Base-by-base conservation (phyloP, 2,888 invertebrate genomes). In the Rhaphigaster nebulosa region DNA sequence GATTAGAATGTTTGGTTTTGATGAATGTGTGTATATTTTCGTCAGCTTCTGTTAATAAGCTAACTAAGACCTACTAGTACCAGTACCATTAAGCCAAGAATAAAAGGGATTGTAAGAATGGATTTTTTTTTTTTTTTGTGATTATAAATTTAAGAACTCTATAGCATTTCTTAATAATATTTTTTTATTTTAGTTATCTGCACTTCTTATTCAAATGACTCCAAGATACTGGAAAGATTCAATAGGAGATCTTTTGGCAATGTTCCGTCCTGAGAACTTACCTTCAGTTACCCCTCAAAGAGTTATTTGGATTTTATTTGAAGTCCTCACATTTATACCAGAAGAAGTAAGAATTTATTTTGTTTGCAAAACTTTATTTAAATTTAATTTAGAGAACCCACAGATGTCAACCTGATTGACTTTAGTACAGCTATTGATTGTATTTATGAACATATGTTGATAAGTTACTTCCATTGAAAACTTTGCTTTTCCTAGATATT, bases 321-420 rank as follows among this genome's bases (percentile, higher is more conserved):
- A 98, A 94, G 96, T 98, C 70, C 94, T 98, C 29, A 96, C 97
- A 93, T 97, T 97, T 90, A 96, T 98, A 93, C 98, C 98, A 50
- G 97, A 97, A 94, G 98, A 98, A 95, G 98, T 97, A 34, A 50
- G 60, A 41, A 52, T 54, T 34, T 65, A 29, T 29, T 76, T 38
- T 29, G 20, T 76, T 70, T 18, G 0, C 5, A 13, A 34, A 34
- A 1, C 13, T 70, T 23, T 70, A 26, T 56, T 56, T 8, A 60
- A 60, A 26, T n/a, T 60, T 60, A n/a, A n/a, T 60, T 60, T 60
- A 12, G 1, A n/a, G 60, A n/a, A n/a, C n/a, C n/a, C 10, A 1
- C n/a, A n/a, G 12, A n/a, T 23, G 5, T 1, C 2, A 5, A 10
- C 26, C 26, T 23, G n/a, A 10, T n/a, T 60, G 1, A 8, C 12